Evolutionary conservation across 2,113 vertebrate genomes (phyloP).

Genomic region (Morphnarchus princeps): DNA sequence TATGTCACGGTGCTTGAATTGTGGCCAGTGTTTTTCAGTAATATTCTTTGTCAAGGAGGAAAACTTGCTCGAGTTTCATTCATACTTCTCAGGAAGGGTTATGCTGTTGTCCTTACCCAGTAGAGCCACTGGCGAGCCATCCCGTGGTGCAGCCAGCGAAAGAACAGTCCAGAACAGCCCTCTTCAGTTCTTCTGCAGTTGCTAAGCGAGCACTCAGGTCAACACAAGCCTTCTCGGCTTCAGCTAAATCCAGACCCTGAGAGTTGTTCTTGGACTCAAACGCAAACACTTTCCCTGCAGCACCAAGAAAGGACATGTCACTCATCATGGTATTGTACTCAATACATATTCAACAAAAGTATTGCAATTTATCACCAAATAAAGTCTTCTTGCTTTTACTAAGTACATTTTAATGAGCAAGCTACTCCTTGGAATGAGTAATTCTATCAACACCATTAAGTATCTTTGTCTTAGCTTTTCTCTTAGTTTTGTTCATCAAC

Average conservation of each 20-base stretch:
- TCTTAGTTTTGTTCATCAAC: background rate
- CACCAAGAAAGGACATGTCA: conserved; percentile 36
- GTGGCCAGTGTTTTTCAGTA: background rate
- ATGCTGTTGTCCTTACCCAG: conserved; percentile 80
- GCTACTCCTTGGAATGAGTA: background rate
- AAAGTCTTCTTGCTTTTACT: background rate
- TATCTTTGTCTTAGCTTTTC: background rate
- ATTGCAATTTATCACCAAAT: background rate
- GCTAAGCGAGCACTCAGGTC: conserved; percentile 79
- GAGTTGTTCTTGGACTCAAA: conserved; percentile 79
- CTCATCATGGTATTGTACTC: background rate
- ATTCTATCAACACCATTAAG: background rate
- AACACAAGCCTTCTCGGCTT: conserved; percentile 78
- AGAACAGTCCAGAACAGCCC: conserved; percentile 83
- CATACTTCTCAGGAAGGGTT: background rate
- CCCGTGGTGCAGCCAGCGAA: conserved; percentile 81
- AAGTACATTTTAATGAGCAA: background rate
- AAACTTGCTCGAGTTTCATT: background rate
- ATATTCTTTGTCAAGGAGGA: background rate
- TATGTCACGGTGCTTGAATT: background rate
- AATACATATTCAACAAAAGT: background rate
- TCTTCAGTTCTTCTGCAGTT: conserved; percentile 81
- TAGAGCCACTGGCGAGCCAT: conserved; percentile 82
- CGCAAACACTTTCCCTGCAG: conserved; percentile 86
- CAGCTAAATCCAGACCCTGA: conserved; percentile 67